phyloP scores from a whole-genome alignment of 2,797 vertebrate species.

The Labeo calbasu region DNA sequence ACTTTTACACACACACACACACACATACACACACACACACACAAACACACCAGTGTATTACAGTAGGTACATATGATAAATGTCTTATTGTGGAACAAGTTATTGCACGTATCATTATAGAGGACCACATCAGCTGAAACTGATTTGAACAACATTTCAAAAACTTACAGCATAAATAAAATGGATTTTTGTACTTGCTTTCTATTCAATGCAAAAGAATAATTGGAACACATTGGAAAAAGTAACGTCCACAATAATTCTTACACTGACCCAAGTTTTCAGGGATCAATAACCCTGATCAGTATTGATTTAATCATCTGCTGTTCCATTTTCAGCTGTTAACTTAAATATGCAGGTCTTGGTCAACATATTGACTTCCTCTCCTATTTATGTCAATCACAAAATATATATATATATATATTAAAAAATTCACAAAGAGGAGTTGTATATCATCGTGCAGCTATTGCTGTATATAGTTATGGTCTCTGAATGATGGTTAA shows the following conservation, averaged over 20 bases:
- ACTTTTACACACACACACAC: background rate
- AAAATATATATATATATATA: too few species aligned
- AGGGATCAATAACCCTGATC: slow-evolving; percentile 63
- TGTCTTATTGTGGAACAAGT: background rate
- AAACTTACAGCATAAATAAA: background rate
- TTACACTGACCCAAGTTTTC: slow-evolving; percentile 10
- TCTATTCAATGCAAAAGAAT: slow-evolving; percentile 2
- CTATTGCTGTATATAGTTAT: too few species aligned
- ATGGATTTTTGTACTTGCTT: background rate
- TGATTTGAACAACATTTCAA: background rate
- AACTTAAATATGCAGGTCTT: slow-evolving; percentile 35
- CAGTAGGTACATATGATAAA: background rate
- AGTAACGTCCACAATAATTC: background rate
- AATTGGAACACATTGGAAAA: slow-evolving; percentile 4
- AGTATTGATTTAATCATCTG: slow-evolving; percentile 64
- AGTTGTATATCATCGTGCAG: too few species aligned
- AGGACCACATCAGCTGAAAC: background rate
- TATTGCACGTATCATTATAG: background rate
- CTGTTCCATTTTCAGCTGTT: slow-evolving; percentile 47
- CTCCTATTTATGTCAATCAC: slow-evolving; percentile 20
- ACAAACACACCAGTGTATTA: background rate
- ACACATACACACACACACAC: background rate
- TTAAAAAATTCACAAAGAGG: too few species aligned
- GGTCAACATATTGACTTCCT: slow-evolving; percentile 31
- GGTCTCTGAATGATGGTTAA: background rate